Conservation (phyloP, 2,113 vertebrate genomes). For the Ia io region DNA sequence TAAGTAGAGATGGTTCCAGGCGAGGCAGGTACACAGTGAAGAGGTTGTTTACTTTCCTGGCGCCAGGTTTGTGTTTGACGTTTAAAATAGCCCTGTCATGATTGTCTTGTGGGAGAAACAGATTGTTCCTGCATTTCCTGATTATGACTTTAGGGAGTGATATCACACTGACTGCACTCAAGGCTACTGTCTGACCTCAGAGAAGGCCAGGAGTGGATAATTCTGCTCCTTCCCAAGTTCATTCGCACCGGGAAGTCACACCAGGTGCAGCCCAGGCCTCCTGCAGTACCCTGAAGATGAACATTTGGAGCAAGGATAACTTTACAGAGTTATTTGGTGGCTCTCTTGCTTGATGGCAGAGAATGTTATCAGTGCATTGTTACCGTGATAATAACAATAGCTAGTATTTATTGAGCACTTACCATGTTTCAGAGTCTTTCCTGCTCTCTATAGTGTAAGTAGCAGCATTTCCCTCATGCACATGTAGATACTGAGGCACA, state of each 20-base stretch:
- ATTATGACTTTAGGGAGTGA: conserved; percentile 88
- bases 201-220: conserved; percentile 60
- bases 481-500: background rate
- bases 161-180: conserved; percentile 82
- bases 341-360: background rate
- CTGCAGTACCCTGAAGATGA: background rate
- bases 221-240: background rate
- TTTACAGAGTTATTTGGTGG: background rate
- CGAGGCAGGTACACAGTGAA: conserved; percentile 6
- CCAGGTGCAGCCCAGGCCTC: conserved; percentile 18
- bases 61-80: conserved; percentile 72
- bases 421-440: background rate
- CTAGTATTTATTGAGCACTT: background rate
- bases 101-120: conserved; percentile 87
- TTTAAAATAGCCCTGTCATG: conserved; percentile 81
- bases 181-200: conserved; percentile 84
- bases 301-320: background rate
- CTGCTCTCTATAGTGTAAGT: fast-evolving
- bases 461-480: background rate
- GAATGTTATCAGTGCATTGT: background rate
- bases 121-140: conserved; percentile 85
- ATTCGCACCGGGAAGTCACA: background rate
- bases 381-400: too few species aligned
- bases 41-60: conserved; percentile 29
- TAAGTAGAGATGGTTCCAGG: background rate